Evolutionary conservation across 2,888 invertebrate genomes (phyloP), one percentile per base, ranked within the genome.

Genomic region (Druceiella hillmani): DNA sequence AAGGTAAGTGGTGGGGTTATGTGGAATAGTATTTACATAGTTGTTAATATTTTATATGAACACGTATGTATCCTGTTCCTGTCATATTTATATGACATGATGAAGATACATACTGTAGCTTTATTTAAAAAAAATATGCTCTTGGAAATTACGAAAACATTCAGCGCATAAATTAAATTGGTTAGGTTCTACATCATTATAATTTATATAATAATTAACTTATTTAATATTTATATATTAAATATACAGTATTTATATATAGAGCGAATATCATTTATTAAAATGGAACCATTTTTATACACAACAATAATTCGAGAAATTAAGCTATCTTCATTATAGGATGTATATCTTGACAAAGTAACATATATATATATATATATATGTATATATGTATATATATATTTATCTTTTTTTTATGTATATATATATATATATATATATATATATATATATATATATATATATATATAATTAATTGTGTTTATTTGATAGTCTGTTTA

Each of bases 391-490:
- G 3, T 38, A 37, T 37, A 38, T 16, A 31, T 31, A 16, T 16
- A 31, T 31, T 6, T 31, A 31, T 31, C 3, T 31, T 4, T 31
- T 4, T 17, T 1, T 35, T 16, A 5, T 29, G 2, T 26, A 27
- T 15, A 13, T 14, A 3, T 3, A 37, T 12, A 16, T 36, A 32
- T 15, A 32, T 36, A 36, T 34, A 36, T 36, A 36, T 14, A 36
- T 35, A 35, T 35, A 13, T 36, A 12, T 36, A 32, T 37, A 38
- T 35, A 35, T 35, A 35, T 35, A 35, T 35, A 34, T 34, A 35
- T 35, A 35, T 35, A 35, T 35, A 35, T 34, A 35, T 33, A 11
- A 14, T 13, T 30, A 20, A 7, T 7, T 14, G 17, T 33, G 17
- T 33, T 16, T 33, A 33, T 33, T 16, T 33, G 17, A 16, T 16